Conservation (phyloP, 1,140 invertebrate genomes). For the Drosophila navojoa region DNA sequence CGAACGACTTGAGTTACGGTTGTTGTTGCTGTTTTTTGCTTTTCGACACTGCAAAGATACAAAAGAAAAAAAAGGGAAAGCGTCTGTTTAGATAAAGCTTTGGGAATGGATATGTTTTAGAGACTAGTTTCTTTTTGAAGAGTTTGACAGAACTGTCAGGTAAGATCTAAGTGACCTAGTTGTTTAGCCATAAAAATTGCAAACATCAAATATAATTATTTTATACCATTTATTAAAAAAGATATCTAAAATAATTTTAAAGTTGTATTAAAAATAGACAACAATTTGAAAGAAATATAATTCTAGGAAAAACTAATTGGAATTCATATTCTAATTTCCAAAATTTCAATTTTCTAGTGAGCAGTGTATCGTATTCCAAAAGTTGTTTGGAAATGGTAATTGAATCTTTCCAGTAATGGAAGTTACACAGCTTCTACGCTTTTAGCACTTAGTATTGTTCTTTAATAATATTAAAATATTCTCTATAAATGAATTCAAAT, state of each 20-base stretch:
- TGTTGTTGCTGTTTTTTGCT: slow-evolving; percentile 7
- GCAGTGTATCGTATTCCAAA: slow-evolving; percentile 1
- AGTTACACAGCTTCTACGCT: neutral
- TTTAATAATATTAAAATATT: too few species aligned
- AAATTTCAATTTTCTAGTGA: neutral
- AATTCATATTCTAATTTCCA: neutral
- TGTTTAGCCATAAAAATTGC: too few species aligned
- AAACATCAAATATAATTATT: too few species aligned
- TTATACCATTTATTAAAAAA: too few species aligned
- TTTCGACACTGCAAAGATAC: slow-evolving; percentile 51
- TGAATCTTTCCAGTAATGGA: neutral
- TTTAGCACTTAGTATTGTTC: too few species aligned
- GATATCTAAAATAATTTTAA: too few species aligned
- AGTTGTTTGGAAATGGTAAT: neutral
- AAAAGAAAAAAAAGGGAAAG: slow-evolving; percentile 40
- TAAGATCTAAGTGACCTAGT: neutral
- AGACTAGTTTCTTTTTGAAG: neutral
- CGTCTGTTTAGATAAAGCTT: slow-evolving; percentile 9
- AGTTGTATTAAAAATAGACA: too few species aligned
- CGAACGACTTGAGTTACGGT: slow-evolving; percentile 15
- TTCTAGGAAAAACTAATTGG: neutral
- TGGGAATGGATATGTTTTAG: neutral
- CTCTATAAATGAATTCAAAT: too few species aligned
- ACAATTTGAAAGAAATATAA: too few species aligned
- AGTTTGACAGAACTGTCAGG: neutral